Percentiles rank a stretch among this genome's conserved stretches.
Evolutionary conservation across 64 coral and sea anemone genomes (phyloP).

Genomic region (Actinia equina): DNA sequence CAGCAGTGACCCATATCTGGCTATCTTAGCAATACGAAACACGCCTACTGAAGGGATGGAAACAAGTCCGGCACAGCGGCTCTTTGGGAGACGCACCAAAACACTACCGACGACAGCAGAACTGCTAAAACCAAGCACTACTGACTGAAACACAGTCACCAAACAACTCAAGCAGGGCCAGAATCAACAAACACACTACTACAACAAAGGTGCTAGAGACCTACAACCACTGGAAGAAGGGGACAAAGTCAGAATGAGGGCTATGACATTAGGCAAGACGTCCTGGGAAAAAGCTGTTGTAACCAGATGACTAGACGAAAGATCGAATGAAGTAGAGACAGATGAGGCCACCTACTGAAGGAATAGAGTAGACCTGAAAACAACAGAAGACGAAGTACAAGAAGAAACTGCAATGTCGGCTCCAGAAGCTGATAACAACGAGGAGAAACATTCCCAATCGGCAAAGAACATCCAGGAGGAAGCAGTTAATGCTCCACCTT

Average conservation of each 20-base stretch:
- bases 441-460: background rate
- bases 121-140: background rate
- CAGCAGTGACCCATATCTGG: constrained; percentile 38
- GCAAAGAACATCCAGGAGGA: no score
- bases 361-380: constrained; percentile 19
- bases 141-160: background rate
- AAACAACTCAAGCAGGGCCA: constrained; percentile 11
- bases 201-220: constrained; percentile 52
- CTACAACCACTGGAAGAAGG: constrained; percentile 42
- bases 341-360: background rate
- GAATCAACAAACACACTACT: constrained; percentile 9
- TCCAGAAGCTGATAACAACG: background rate
- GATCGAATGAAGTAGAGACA: constrained; percentile 27
- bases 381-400: background rate
- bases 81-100: constrained; percentile 32
- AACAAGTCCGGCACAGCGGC: constrained; percentile 43
- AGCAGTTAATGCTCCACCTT: no score
- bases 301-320: constrained; percentile 4
- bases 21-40: constrained; percentile 33
- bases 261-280: constrained; percentile 40
- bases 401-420: background rate
- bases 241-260: constrained; percentile 36
- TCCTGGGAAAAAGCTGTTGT: constrained; percentile 21
- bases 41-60: constrained; percentile 55
- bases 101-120: constrained; percentile 31